phyloP scores from a whole-genome alignment of 2,888 invertebrate species.

The Cyrtodaria siliqua region DNA sequence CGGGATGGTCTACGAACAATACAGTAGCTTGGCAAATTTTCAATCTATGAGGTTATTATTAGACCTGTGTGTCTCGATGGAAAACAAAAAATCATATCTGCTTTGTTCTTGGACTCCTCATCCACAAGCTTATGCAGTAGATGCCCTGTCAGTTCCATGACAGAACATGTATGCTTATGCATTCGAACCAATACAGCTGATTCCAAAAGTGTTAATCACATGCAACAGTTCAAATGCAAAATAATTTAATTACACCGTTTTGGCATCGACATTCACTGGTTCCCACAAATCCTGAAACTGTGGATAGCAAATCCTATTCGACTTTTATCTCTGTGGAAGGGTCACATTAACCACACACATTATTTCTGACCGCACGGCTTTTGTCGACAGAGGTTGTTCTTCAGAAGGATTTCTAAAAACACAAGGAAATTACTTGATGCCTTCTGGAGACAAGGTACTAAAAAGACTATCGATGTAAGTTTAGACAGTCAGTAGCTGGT shows the following conservation, averaged over 20 bases:
- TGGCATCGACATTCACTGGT: conserved; percentile 49
- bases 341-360: conserved; percentile 12
- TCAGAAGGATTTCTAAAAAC: conserved; percentile 16
- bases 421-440: conserved; percentile 14
- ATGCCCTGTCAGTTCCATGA: conserved; percentile 37
- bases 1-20: conserved; percentile 14
- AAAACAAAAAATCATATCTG: conserved; percentile 17
- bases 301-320: conserved; percentile 29
- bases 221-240: conserved; percentile 28
- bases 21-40: background rate
- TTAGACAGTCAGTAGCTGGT: conserved; percentile 32
- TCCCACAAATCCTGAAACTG: conserved; percentile 19
- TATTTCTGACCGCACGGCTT: conserved; percentile 35
- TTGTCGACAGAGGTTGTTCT: conserved; percentile 27
- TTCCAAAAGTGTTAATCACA: conserved; percentile 21
- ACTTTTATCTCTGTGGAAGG: conserved; percentile 15
- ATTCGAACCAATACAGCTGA: conserved; percentile 31
- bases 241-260: conserved; percentile 36
- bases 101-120: conserved; percentile 12
- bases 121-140: conserved; percentile 30
- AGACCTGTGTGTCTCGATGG: conserved; percentile 2
- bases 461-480: conserved; percentile 29
- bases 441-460: conserved; percentile 28
- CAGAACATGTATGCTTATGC: conserved; percentile 44
- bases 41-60: background rate